phyloP scores from a whole-genome alignment of 2,888 invertebrate genomes.

The Busseola fusca region DNA sequence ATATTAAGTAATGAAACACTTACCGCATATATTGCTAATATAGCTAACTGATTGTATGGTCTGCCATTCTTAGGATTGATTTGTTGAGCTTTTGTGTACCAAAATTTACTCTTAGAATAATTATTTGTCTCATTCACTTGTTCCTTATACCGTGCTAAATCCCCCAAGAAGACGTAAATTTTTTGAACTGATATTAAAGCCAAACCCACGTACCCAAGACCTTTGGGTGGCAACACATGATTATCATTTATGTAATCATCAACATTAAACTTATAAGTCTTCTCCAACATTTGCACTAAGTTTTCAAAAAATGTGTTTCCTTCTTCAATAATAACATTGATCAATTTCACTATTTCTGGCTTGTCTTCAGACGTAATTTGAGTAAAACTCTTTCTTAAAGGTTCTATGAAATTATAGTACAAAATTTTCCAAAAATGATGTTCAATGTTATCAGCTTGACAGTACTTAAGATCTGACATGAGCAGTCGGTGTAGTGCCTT shows the following conservation, averaged over 20 bases:
- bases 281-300: slow-evolving; percentile 92
- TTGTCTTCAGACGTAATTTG: slow-evolving; percentile 90
- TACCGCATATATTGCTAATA: slow-evolving; percentile 95
- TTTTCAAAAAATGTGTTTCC: slow-evolving; percentile 94
- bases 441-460: slow-evolving; percentile 95
- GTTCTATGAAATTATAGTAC: slow-evolving; percentile 96
- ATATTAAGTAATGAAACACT: slow-evolving; percentile 71
- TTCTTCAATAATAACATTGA: slow-evolving; percentile 93
- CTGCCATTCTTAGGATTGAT: slow-evolving; percentile 98
- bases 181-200: slow-evolving; percentile 96
- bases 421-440: slow-evolving; percentile 97
- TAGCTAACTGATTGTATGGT: slow-evolving; percentile 98
- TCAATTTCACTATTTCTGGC: slow-evolving; percentile 90
- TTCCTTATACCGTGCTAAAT: slow-evolving; percentile 96
- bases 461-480: slow-evolving; percentile 94
- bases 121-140: slow-evolving; percentile 94
- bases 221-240: slow-evolving; percentile 89
- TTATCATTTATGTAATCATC: slow-evolving; percentile 90
- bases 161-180: slow-evolving; percentile 96
- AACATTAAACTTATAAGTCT: slow-evolving; percentile 92
- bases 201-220: slow-evolving; percentile 91
- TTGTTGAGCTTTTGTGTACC: slow-evolving; percentile 97
- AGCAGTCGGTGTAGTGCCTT: slow-evolving; percentile 91
- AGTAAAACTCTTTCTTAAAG: slow-evolving; percentile 91
- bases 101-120: slow-evolving; percentile 92